Evolutionary conservation across 2,888 invertebrate species (phyloP).

Genomic region (Anagyrus pseudococci): DNA sequence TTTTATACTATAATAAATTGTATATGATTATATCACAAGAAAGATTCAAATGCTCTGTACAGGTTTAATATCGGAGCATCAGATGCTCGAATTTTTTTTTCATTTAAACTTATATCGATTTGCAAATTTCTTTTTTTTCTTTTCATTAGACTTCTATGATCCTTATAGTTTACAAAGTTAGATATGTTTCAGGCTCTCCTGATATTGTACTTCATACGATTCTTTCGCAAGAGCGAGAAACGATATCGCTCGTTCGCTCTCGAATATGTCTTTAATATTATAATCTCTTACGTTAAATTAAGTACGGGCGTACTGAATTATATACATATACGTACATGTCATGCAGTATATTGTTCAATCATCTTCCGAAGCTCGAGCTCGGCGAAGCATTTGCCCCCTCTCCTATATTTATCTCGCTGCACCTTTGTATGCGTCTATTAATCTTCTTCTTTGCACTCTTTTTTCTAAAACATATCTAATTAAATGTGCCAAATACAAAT

Average conservation of each 20-base stretch:
- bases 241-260: slow-evolving; percentile 13
- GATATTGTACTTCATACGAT: slow-evolving; percentile 61
- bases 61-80: slow-evolving; percentile 51
- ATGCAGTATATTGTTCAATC: slow-evolving; percentile 31
- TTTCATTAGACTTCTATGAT: slow-evolving; percentile 47
- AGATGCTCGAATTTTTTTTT: slow-evolving; percentile 48
- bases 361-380: slow-evolving; percentile 21
- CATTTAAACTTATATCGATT: slow-evolving; percentile 35
- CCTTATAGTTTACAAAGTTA: slow-evolving; percentile 59
- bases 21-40: slow-evolving; percentile 63
- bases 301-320: slow-evolving; percentile 36
- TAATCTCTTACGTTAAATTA: slow-evolving; percentile 33
- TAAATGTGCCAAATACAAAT: too few species aligned
- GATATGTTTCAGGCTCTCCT: slow-evolving; percentile 61
- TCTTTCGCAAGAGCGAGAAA: slow-evolving; percentile 34
- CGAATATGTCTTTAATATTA: too few species aligned
- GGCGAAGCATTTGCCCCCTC: slow-evolving; percentile 4
- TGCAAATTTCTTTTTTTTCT: slow-evolving; percentile 36
- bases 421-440: too few species aligned
- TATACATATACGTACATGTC: slow-evolving; percentile 40
- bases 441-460: too few species aligned
- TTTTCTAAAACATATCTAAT: too few species aligned
- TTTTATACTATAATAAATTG: slow-evolving; percentile 51
- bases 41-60: slow-evolving; percentile 62
- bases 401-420: too few species aligned